phyloP scores from a whole-genome alignment of 2,888 invertebrate genomes.

The Sussaba pulchella region DNA sequence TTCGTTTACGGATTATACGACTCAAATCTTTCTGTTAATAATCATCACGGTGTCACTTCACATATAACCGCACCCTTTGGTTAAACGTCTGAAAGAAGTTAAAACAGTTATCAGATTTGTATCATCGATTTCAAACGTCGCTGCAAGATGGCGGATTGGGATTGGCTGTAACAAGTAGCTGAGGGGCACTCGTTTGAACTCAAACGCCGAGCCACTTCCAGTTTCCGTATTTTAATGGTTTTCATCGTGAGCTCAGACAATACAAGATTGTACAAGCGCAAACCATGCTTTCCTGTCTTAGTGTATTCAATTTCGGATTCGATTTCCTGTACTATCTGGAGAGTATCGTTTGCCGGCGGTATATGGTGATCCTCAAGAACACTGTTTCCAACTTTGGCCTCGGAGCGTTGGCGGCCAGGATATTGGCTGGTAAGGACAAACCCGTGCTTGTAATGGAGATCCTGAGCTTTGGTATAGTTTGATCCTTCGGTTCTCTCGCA shows the following conservation, averaged over 20 bases:
- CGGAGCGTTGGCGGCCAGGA: constrained; percentile 65
- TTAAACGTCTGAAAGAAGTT: not conserved
- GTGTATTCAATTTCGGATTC: constrained; percentile 64
- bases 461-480: constrained; percentile 67
- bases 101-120: not conserved
- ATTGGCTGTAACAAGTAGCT: not conserved
- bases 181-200: constrained; percentile 10
- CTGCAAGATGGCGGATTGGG: not conserved
- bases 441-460: constrained; percentile 71
- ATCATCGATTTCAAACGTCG: not conserved
- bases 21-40: no score
- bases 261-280: constrained; percentile 45
- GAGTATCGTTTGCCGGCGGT: constrained; percentile 62
- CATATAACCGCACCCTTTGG: no score
- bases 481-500: constrained; percentile 63
- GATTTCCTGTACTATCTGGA: constrained; percentile 61
- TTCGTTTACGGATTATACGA: no score
- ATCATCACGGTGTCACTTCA: no score
- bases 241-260: not conserved
- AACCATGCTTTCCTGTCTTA: constrained; percentile 3
- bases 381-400: constrained; percentile 66
- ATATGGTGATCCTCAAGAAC: constrained; percentile 66
- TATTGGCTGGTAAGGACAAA: constrained; percentile 71
- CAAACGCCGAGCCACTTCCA: not conserved
- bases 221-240: not conserved